A percentile compares a stretch with the other conserved stretches of the same genome.
These are phyloP conservation scores for Cirrhinus mrigala DNA, from an alignment of 2,797 vertebrate genomes.

Conservation along the genomic window DNA sequence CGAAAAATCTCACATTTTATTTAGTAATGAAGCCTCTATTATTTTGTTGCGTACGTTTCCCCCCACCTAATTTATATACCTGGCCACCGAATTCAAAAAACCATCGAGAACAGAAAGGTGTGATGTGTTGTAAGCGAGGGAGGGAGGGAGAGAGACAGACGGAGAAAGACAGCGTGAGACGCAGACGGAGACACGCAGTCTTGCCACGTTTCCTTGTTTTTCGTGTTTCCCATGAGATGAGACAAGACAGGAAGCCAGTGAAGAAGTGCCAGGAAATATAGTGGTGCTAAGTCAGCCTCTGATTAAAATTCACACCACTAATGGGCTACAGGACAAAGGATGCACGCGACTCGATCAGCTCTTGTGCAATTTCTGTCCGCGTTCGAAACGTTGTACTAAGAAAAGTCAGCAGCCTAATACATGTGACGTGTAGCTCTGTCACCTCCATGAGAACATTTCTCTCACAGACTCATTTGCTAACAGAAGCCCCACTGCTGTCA, in stretches of 20 bases:
- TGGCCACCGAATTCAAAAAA: slow-evolving; percentile 45
- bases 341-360: slow-evolving; percentile 51
- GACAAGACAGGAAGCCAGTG: slow-evolving; percentile 58
- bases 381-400: slow-evolving; percentile 28
- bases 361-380: slow-evolving; percentile 37
- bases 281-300: slow-evolving; percentile 54
- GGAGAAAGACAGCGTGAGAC: slow-evolving; percentile 42
- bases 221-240: slow-evolving; percentile 51
- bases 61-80: slow-evolving; percentile 50
- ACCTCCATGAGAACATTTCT: slow-evolving; percentile 42
- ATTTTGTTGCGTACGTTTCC: slow-evolving; percentile 39
- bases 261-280: slow-evolving; percentile 56
- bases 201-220: slow-evolving; percentile 52
- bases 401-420: slow-evolving; percentile 38
- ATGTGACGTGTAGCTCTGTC: slow-evolving; percentile 3
- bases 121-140: background rate
- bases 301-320: slow-evolving; percentile 59
- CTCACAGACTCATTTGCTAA: slow-evolving; percentile 42
- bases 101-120: slow-evolving; percentile 21
- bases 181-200: slow-evolving; percentile 25
- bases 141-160: slow-evolving; percentile 44
- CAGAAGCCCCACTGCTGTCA: slow-evolving; percentile 43
- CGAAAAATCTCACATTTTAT: slow-evolving; percentile 51
- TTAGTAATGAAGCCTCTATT: slow-evolving; percentile 57
- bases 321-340: slow-evolving; percentile 52